phyloP scores from a whole-genome alignment of 2,888 invertebrate genomes.

The Tridacna gigas region DNA sequence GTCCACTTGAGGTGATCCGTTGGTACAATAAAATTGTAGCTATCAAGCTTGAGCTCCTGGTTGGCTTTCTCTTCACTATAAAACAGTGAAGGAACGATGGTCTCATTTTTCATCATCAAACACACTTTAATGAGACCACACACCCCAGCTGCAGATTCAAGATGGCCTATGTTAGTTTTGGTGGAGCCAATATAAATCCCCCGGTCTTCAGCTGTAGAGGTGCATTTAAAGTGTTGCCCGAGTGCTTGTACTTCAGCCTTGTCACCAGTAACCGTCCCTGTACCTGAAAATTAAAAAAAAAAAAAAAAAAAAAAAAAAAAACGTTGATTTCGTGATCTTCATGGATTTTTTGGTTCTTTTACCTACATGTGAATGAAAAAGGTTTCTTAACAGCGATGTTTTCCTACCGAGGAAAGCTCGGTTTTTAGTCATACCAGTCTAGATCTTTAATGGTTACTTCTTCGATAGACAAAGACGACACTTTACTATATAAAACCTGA shows the following conservation, averaged over 20 bases:
- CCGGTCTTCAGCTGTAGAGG: neutral
- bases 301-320: too few relatives aligned
- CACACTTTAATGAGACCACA: constrained; percentile 72
- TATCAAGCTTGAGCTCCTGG: constrained; percentile 57
- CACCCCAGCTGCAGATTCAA: constrained; percentile 70
- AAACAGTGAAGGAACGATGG: constrained; percentile 68
- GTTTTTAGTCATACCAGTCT: neutral
- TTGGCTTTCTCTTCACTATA: constrained; percentile 58
- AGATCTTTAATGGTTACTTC: neutral
- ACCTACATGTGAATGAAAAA: neutral
- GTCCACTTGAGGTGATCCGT: constrained; percentile 48
- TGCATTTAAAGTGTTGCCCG: constrained; percentile 61
- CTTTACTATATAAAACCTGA: too few relatives aligned
- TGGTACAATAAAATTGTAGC: constrained; percentile 58
- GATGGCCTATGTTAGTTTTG: constrained; percentile 74
- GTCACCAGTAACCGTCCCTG: constrained; percentile 76
- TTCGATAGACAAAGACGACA: too few relatives aligned
- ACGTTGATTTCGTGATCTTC: neutral
- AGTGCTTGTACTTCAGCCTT: constrained; percentile 71
- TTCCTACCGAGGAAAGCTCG: too few relatives aligned
- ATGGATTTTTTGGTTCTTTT: neutral
- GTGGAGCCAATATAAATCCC: constrained; percentile 68
- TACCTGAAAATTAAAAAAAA: constrained; percentile 64
- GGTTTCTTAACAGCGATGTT: too few relatives aligned
- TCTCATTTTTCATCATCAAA: constrained; percentile 68